Percentiles rank a stretch among this genome's conserved stretches.
phyloP scores from a whole-genome alignment of 2,888 invertebrate genomes.

The Drosophila nigricruria region DNA sequence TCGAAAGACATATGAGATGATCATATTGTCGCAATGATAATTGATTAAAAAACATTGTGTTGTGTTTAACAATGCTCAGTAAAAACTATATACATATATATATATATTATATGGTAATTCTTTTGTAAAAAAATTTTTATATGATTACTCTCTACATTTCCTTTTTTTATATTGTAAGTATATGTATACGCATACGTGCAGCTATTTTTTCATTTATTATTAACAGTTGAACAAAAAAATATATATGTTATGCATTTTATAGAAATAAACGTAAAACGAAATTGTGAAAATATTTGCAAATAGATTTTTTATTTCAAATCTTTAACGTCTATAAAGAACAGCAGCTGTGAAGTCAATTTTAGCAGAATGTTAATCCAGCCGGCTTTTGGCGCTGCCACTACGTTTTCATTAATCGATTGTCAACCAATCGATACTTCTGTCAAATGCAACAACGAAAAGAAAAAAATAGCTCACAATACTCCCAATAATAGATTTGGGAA shows the following conservation, averaged over 20 bases:
- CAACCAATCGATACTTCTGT: constrained; percentile 28
- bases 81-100: constrained; percentile 38
- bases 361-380: constrained; percentile 15
- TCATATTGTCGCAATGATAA: constrained; percentile 30
- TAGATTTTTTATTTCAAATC: not conserved
- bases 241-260: constrained; percentile 75
- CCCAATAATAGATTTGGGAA: constrained; percentile 60
- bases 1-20: constrained; percentile 58
- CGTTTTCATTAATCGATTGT: constrained; percentile 15
- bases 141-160: constrained; percentile 56
- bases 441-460: constrained; percentile 56
- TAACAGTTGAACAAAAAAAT: constrained; percentile 61
- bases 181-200: constrained; percentile 47
- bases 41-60: constrained; percentile 52
- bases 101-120: constrained; percentile 57
- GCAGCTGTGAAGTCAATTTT: not conserved
- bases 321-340: not conserved
- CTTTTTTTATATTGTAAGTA: constrained; percentile 61
- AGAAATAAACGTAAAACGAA: constrained; percentile 65
- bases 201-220: constrained; percentile 66
- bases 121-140: constrained; percentile 76
- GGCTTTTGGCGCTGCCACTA: constrained; percentile 22
- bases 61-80: constrained; percentile 74
- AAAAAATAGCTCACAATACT: constrained; percentile 55
- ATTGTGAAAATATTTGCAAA: constrained; percentile 14